Evolutionary conservation across 1,140 invertebrate species (phyloP).

Genomic region (Sipha flava): DNA sequence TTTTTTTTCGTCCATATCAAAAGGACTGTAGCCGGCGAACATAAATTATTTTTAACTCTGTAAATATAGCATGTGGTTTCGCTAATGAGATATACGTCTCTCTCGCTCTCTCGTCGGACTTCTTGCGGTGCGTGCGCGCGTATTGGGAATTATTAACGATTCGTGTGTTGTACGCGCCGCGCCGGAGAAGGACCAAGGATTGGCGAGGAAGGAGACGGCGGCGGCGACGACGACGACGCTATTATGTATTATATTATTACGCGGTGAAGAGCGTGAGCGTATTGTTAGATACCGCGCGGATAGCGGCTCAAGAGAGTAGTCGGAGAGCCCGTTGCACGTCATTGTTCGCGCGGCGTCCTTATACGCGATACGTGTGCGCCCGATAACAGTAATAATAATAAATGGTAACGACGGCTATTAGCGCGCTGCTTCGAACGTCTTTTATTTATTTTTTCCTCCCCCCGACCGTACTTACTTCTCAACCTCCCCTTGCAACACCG

Average conservation of each 20-base stretch:
- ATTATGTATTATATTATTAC: background rate
- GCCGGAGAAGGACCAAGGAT: too few relatives aligned
- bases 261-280: background rate
- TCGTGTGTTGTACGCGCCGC: too few relatives aligned
- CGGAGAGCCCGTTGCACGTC: background rate
- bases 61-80: too few relatives aligned
- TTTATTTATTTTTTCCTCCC: slow-evolving; percentile 14
- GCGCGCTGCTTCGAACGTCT: slow-evolving; percentile 1
- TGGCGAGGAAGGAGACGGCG: too few relatives aligned
- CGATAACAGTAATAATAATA: background rate
- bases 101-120: too few relatives aligned
- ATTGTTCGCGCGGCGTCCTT: background rate
- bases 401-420: slow-evolving; percentile 9
- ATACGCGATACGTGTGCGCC: background rate
- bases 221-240: too few relatives aligned
- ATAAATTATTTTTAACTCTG: too few relatives aligned
- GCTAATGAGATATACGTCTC: background rate
- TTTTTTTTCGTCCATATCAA: too few relatives aligned
- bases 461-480: too few relatives aligned
- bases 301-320: too few relatives aligned
- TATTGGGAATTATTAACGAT: background rate
- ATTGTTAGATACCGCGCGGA: background rate
- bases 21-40: too few relatives aligned
- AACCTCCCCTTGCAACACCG: too few relatives aligned
- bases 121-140: background rate